Evolutionary conservation across 2,797 vertebrate species (phyloP).

Genomic region (Argyrosomus regius): DNA sequence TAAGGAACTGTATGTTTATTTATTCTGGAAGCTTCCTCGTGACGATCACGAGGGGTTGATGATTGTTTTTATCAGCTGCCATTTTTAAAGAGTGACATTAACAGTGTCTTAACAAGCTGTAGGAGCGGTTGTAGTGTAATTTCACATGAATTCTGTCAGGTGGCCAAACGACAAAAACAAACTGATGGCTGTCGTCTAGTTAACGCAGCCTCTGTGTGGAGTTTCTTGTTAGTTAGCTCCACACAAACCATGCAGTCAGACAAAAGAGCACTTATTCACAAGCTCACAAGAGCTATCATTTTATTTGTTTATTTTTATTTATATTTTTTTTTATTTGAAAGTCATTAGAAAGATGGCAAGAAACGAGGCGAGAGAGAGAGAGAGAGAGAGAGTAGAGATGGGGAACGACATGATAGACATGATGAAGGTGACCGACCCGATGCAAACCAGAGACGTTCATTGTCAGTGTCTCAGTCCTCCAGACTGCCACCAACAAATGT

Average conservation of each 20-base stretch:
- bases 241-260: background rate
- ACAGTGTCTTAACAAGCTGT: background rate
- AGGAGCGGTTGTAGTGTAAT: background rate
- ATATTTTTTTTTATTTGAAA: background rate
- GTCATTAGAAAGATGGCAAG: background rate
- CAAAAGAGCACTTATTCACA: background rate
- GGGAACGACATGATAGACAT: background rate
- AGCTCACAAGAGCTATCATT: background rate
- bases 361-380: too few species aligned
- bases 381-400: background rate
- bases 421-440: background rate
- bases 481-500: too few species aligned
- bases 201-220: background rate
- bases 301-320: background rate
- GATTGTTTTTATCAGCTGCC: background rate
- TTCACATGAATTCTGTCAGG: background rate
- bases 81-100: background rate
- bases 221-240: background rate
- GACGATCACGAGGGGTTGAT: background rate
- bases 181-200: background rate
- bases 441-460: background rate
- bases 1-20: background rate
- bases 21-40: background rate
- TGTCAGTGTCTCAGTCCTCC: background rate
- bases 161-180: background rate